Evolutionary conservation across 2,888 invertebrate genomes (phyloP), one percentile per base, ranked within the genome.

Genomic region (Diplazon laetatorius): DNA sequence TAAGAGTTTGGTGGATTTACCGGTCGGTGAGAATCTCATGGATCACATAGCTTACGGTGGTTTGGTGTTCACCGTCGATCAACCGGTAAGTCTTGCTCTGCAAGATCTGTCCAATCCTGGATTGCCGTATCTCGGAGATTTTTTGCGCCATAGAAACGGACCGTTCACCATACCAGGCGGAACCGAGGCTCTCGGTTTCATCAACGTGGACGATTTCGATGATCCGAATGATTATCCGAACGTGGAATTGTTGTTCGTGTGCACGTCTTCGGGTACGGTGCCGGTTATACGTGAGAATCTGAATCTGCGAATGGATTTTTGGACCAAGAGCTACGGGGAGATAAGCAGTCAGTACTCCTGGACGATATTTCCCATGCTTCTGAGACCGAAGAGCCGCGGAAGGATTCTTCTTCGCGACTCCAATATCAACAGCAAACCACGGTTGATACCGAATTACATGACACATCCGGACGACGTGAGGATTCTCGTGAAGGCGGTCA

Each of bases 371-470:
- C 93, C 93, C 1, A 92, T 94, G 91, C 85, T 94, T 9, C 85
- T 95, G 85, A 93, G 93, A 70, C 93, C 94, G 0, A 92, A 93
- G 83, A 95, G 95, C 25, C 92, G 92, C 55, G 96, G 96, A 1
- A 91, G 91, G 80, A 85, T 96, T 30, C 92, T 91, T 82, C 90
- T 96, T 6, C 91, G 92, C 80, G 93, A 93, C 0, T 91, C 87
- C 5, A 92, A 95, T 89, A 95, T 95, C 0, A 92, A 92, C 78
- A 92, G 93, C 9, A 92, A 93, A 69, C 95, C 95, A 0, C 90
- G 92, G 65, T 92, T 96, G 80, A 92, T 94, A 78, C 94, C 95
- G 0, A 95, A 95, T 87, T 95, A 95, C 87, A 91, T 95, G 82
- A 91, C 93, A 0, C 92, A 94, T 78, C 92, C 92, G 6, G 90